Evolutionary conservation across 2,113 vertebrate species (phyloP), one percentile per base, ranked within the genome.

Genomic region (Mohoua ochrocephala): DNA sequence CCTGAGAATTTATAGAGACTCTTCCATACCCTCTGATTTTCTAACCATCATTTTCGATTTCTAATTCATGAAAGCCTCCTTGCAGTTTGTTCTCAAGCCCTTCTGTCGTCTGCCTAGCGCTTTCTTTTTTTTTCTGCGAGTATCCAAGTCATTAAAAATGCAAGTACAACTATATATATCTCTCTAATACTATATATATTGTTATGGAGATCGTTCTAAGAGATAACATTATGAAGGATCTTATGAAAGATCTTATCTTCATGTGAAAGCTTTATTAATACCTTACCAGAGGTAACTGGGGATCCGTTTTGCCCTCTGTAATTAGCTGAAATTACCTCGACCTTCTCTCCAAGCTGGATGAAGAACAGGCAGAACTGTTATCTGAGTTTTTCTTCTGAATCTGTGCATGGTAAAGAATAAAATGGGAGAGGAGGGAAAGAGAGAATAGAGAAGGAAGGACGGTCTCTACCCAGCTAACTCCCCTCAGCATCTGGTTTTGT

Each of bases 221-320:
- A 85, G 91, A 90, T 94, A 93, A 91, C 64, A 73, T 95, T 94
- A 91, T 87, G 63, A 96, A 93, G 59, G 28, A 73, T 91, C 80
- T 95, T 90, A 94, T 87, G 89, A 95, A 96, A 97, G 84, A 96
- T 91, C 71, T 94, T 97, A 93, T 89, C 87, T 95, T 89, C 83
- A 37, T 84, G 77, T 84, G 84, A 91, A 95, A 96, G 77, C 79
- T 93, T 87, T 91, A 95, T 97, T 80, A 97, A 90, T 95, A 80
- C 74, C 59, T 80, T 64, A 71, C 20, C 53, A 78, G 69, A 93
- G 47, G 92, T 79, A 94, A 53, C 50, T 52, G 21, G 57, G 73
- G 74, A 78, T 86, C 61, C 78, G 69, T 94, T 95, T 95, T 91
- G 56, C 60, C 84, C 89, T 80, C 77, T 91, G 79, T 94, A 96